Percentiles rank a stretch among this genome's conserved stretches.
These are phyloP conservation scores for Luidia sarsii DNA, from an alignment of 53 echinoderm and acorn worm species.

Conservation along the genomic window DNA sequence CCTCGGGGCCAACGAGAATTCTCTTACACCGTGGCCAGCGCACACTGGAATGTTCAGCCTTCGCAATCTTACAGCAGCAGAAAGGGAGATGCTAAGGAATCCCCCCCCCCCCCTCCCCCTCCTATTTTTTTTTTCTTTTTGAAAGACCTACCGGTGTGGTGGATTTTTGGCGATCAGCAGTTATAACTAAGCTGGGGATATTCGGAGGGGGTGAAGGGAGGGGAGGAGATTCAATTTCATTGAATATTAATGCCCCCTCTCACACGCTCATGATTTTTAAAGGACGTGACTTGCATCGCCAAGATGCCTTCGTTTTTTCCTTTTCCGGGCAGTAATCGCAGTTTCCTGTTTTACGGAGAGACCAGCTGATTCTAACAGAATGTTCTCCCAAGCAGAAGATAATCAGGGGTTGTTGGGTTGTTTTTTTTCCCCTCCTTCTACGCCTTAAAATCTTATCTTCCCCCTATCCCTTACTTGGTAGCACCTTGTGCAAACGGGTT, in stretches of 20 bases:
- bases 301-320: too few relatives aligned
- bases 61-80: too few relatives aligned
- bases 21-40: too few relatives aligned
- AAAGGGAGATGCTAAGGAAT: too few relatives aligned
- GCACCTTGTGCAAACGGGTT: too few relatives aligned
- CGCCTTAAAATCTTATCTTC: neutral
- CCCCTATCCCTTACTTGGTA: too few relatives aligned
- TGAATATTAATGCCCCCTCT: constrained; percentile 45
- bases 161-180: constrained; percentile 17
- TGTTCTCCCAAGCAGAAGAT: neutral
- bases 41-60: too few relatives aligned
- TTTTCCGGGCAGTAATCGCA: neutral
- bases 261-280: constrained; percentile 41
- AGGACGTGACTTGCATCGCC: constrained; percentile 38
- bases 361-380: neutral
- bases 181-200: constrained; percentile 29
- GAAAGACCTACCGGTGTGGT: too few relatives aligned
- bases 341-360: neutral
- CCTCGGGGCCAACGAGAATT: too few relatives aligned
- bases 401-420: too few relatives aligned
- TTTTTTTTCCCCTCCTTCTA: too few relatives aligned
- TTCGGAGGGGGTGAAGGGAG: neutral
- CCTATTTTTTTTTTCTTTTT: neutral
- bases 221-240: constrained; percentile 31
- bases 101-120: neutral